These are phyloP conservation scores for Leptinotarsa lineolata DNA, from an alignment of 1,140 invertebrate genomes.

Conservation along the genomic window DNA sequence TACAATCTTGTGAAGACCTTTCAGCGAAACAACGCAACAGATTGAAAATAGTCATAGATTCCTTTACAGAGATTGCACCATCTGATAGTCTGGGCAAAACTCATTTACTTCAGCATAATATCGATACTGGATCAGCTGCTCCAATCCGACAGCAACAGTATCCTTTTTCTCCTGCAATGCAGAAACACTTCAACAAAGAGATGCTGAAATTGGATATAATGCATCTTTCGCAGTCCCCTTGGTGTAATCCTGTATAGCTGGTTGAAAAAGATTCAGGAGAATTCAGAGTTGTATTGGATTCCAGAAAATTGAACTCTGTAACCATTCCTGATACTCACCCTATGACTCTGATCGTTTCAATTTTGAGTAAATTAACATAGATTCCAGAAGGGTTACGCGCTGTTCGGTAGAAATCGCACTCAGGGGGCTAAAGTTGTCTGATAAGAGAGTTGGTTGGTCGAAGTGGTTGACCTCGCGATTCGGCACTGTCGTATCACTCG, in stretches of 20 bases:
- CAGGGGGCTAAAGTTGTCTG: too few relatives aligned
- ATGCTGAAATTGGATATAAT: not conserved
- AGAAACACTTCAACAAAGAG: not conserved
- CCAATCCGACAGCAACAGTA: not conserved
- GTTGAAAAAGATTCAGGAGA: constrained; percentile 30
- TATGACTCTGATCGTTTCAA: constrained; percentile 27
- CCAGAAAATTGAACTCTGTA: constrained; percentile 38
- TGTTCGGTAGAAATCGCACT: too few relatives aligned
- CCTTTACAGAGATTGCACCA: not conserved
- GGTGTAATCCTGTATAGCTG: not conserved
- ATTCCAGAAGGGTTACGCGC: too few relatives aligned
- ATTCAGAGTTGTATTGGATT: constrained; percentile 37
- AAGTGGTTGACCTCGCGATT: too few relatives aligned
- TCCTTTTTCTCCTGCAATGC: not conserved
- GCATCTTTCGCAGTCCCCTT: not conserved
- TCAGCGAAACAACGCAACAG: not conserved
- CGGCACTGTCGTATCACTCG: too few relatives aligned
- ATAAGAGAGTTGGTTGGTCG: too few relatives aligned
- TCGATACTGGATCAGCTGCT: too few relatives aligned
- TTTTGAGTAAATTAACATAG: constrained; percentile 38
- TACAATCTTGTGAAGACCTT: not conserved
- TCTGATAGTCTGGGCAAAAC: not conserved
- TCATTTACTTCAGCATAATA: too few relatives aligned
- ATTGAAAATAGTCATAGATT: not conserved
- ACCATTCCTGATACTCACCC: constrained; percentile 28